phyloP scores from a whole-genome alignment of 37 sponge, comb jelly and placozoan species.

The Ephydatia muelleri region DNA sequence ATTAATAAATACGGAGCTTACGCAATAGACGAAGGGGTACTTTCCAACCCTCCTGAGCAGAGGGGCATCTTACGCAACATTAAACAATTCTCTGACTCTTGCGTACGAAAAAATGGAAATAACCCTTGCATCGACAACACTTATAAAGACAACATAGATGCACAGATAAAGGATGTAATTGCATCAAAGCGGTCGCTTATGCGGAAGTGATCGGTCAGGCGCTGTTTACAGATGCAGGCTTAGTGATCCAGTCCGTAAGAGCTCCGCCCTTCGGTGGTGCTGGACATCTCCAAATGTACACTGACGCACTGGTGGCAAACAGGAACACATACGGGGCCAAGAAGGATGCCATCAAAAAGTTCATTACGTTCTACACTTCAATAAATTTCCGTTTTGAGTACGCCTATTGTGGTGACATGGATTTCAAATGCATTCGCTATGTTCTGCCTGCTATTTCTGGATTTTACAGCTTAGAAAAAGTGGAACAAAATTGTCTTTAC shows the following conservation, averaged over 20 bases:
- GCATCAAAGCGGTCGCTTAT: constrained; percentile 1
- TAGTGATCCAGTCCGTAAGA: not conserved
- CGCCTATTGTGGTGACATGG: constrained; percentile 18
- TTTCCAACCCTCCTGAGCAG: constrained; percentile 4
- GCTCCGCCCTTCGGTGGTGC: too few species aligned
- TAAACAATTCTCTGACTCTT: constrained; percentile 7
- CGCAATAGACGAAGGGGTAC: not conserved
- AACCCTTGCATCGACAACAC: constrained; percentile 11
- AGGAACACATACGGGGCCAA: constrained; percentile 9
- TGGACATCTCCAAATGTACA: not conserved
- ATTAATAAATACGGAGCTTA: constrained; percentile 2
- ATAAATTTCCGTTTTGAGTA: too few species aligned
- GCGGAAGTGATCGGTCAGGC: constrained; percentile 17
- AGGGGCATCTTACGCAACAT: not conserved
- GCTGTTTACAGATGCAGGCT: not conserved
- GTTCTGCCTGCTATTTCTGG: constrained; percentile 22
- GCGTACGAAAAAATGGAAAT: not conserved
- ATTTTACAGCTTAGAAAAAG: constrained; percentile 4
- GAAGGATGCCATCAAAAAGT: constrained; percentile 9
- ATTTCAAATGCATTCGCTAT: constrained; percentile 8
- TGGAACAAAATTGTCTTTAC: too few species aligned
- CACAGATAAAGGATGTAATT: not conserved
- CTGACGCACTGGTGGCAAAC: constrained; percentile 30
- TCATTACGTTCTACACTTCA: constrained; percentile 33
- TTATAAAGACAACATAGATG: constrained; percentile 2